Evolutionary conservation across 2,888 invertebrate species (phyloP), one percentile per base, ranked within the genome.

Genomic region (Agrilus cyanescens): DNA sequence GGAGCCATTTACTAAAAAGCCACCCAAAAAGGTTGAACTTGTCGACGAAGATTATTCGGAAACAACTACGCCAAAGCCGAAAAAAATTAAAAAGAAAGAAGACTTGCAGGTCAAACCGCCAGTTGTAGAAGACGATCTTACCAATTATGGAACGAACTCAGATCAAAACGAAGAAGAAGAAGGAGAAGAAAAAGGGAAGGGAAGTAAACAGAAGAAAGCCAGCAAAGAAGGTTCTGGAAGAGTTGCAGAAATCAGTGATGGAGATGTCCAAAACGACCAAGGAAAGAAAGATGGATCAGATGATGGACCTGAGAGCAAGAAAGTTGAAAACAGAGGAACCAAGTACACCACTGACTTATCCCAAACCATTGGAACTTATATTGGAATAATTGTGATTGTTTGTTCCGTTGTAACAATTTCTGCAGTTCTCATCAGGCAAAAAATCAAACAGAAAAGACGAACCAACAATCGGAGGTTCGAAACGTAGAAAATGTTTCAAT

Each of bases 381-480:
- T 36, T 8, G 36, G 36, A 8, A 16, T 16, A 15, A 4, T 18
- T 10, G 38, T 25, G 40, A 33, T 20, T 41, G 47, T 32, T 39
- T 38, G 8, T 40, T 40, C 15, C 2, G 43, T 47, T 29, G 16
- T 47, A 3, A 13, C 45, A 3, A 39, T 32, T 7, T 29, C 40
- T n/a, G 20, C 41, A 4, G 37, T 46, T 20, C 37, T 46, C 33
- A 43, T 47, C 25, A 47, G 40, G 44, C 32, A 45, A 31, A 38
- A 40, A 39, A 37, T 37, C 31, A 50, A 38, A 32, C 49, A 40
- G 33, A 47, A 44, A 35, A 41, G 38, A 29, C 46, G 37, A 32
- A 46, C 46, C 31, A 49, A 50, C 30, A 53, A 51, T 45, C 44
- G 53, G 30, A 44, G 53, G 31, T 52, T 52, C 40, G 49, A 53